These are phyloP conservation scores for Thryonomys swinderianus DNA, from an alignment of 2,113 vertebrate species.

Conservation along the genomic window DNA sequence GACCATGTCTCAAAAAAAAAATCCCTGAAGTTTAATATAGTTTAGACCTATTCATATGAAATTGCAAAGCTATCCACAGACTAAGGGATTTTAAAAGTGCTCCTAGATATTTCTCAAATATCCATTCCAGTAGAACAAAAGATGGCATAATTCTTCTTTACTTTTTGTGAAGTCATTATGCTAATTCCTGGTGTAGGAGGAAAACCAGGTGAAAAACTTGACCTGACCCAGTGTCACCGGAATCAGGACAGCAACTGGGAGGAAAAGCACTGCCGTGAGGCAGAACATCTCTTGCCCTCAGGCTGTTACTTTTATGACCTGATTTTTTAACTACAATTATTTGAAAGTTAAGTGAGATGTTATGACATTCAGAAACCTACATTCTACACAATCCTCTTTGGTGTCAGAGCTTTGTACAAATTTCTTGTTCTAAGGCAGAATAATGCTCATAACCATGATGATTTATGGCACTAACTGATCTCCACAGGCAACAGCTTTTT, in stretches of 20 bases:
- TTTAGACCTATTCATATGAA: neutral
- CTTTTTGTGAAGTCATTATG: neutral
- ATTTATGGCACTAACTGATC: constrained; percentile 8
- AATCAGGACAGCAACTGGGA: neutral
- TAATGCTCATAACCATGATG: neutral
- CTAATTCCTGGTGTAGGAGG: neutral
- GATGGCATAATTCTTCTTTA: neutral
- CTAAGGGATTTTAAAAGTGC: neutral
- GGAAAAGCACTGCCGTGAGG: neutral
- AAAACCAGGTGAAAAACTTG: neutral
- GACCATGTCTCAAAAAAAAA: too few relatives aligned
- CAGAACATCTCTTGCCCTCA: neutral
- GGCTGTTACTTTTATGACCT: neutral
- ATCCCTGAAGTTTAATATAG: neutral
- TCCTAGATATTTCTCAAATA: neutral
- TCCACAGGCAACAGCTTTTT: constrained; percentile 28
- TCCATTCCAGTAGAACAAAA: neutral
- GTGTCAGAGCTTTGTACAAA: constrained; percentile 51
- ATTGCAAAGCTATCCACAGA: neutral
- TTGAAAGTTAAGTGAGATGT: constrained; percentile 45
- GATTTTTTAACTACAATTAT: constrained; percentile 1
- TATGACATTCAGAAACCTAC: constrained; percentile 48
- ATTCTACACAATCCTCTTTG: constrained; percentile 1
- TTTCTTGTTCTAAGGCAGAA: constrained; percentile 47
- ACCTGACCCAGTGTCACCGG: neutral